Evolutionary conservation across 2,888 invertebrate species (phyloP).

Genomic region (Drosophila tripunctata): DNA sequence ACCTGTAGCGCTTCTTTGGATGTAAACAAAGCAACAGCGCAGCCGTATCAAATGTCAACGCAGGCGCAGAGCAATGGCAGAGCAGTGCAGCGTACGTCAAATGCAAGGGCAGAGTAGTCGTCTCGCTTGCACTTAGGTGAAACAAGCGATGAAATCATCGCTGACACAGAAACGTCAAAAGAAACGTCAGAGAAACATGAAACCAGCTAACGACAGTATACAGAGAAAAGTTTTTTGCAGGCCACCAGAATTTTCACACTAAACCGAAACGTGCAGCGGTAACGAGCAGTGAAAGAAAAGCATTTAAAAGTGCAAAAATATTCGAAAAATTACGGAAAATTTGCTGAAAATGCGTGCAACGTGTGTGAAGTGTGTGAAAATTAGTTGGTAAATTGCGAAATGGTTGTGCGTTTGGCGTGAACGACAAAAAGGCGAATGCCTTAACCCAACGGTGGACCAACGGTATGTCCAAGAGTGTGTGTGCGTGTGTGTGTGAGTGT

Average conservation of each 20-base stretch:
- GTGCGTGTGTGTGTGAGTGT: too few species aligned
- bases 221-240: constrained; percentile 73
- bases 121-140: constrained; percentile 34
- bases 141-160: constrained; percentile 52
- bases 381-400: constrained; percentile 16
- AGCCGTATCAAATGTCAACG: constrained; percentile 59
- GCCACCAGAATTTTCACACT: constrained; percentile 57
- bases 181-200: constrained; percentile 71
- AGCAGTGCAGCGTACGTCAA: constrained; percentile 45
- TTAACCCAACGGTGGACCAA: constrained; percentile 42
- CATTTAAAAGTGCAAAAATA: constrained; percentile 1
- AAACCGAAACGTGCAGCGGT: constrained; percentile 10
- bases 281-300: constrained; percentile 2
- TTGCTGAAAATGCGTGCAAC: too few species aligned
- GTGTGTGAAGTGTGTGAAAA: constrained; percentile 10
- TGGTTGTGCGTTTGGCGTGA: constrained; percentile 27
- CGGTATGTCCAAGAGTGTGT: constrained; percentile 24
- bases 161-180: constrained; percentile 75
- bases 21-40: constrained; percentile 77
- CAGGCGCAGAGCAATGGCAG: constrained; percentile 47
- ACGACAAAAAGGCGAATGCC: constrained; percentile 41
- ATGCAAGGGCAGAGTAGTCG: not conserved
- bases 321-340: constrained; percentile 12
- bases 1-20: constrained; percentile 54
- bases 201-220: constrained; percentile 64